Percentiles rank a stretch among this genome's conserved stretches.
Evolutionary conservation across 1,140 invertebrate genomes (phyloP).

Genomic region (Papilio polytes): DNA sequence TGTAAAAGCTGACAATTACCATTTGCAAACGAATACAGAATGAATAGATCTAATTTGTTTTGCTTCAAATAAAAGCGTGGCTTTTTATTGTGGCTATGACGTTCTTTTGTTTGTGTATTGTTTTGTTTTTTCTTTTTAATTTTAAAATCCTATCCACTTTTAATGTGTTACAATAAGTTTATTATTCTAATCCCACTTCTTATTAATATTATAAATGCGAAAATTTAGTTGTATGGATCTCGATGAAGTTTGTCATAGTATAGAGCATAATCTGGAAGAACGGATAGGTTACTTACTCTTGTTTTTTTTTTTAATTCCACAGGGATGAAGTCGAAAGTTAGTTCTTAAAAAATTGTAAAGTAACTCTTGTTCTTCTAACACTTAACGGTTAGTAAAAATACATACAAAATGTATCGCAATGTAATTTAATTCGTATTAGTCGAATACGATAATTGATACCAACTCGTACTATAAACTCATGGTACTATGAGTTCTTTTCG

Average conservation of each 20-base stretch:
- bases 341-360: not conserved
- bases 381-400: too few species aligned
- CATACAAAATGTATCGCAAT: too few species aligned
- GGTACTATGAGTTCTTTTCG: not conserved
- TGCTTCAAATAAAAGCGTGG: conserved; percentile 22
- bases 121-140: conserved; percentile 9
- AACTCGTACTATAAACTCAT: not conserved
- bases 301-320: too few species aligned
- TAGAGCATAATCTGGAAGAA: too few species aligned
- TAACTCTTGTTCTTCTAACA: too few species aligned
- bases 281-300: too few species aligned
- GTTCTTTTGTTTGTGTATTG: not conserved
- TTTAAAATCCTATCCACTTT: not conserved
- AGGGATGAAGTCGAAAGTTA: too few species aligned
- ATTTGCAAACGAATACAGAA: not conserved
- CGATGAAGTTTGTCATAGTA: too few species aligned
- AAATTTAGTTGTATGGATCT: too few species aligned
- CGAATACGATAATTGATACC: too few species aligned
- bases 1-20: conserved; percentile 24
- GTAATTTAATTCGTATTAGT: too few species aligned
- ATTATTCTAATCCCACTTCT: not conserved
- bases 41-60: conserved; percentile 25
- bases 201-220: too few species aligned
- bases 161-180: not conserved
- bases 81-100: not conserved